Evolutionary conservation across 2,113 vertebrate species (phyloP), one percentile per base, ranked within the genome.

Genomic region (Lepus americanus): DNA sequence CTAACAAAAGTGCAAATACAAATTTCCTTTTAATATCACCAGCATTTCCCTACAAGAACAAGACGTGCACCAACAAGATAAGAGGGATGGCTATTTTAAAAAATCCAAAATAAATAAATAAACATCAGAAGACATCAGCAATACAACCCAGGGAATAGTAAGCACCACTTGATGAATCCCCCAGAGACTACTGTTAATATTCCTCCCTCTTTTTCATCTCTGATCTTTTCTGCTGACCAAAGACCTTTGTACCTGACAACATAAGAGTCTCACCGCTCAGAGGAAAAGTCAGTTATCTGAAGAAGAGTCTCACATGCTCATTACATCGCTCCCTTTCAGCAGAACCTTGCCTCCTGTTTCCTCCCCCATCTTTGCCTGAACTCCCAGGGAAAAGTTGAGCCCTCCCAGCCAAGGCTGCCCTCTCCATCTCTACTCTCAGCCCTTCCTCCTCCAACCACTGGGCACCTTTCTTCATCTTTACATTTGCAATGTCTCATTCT

Each of bases 31-130:
- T 91, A 96, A 95, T 93, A 97, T 96, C 91, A 66, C 93, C 91
- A 92, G 72, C 29, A 39, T 92, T 98, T 94, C 87, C 88, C 89
- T 94, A 93, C n/a, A 64, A 81, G 87, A 95, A 94, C 72, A 80
- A 96, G 97, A 94, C 97, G 95, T 96, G 97, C 83, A 84, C 91
- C 92, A 97, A 98, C 96, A 98, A 93, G 97, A 96, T 87, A 94
- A 95, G 83, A 95, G 76, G 17, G 94, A 87, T 36, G 92, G 92
- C 91, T 97, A 91, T 95, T 96, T 92, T 31, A 12, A 77, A 89
- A 91, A 91, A 80, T 74, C 53, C 83, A 84, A 95, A 95, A 95
- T 87, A 96, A 97, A 89, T 89, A 93, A 96, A 72, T 89, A 95
- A 90, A 76, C 79, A 55, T 49, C 5, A 0, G 59, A 19, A 53